Percentiles rank a stretch among this genome's conserved stretches.
phyloP scores from a whole-genome alignment of 2,797 vertebrate species.

The Australoheros facetus region DNA sequence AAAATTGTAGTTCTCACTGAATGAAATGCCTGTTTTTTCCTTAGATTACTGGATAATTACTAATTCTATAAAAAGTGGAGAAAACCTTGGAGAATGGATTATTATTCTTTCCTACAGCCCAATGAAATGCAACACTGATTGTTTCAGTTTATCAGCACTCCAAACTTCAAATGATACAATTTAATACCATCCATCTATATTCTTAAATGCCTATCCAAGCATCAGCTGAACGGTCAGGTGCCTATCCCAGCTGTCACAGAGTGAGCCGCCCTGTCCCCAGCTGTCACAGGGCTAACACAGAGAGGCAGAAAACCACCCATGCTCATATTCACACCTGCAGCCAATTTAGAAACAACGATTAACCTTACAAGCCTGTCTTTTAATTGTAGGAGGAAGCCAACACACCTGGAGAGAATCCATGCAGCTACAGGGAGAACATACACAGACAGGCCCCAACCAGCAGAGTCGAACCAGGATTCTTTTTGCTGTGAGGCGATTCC shows the following conservation, averaged over 20 bases:
- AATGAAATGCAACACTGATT: neutral
- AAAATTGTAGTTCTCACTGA: fast-evolving
- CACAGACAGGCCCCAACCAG: too few relatives aligned
- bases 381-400: neutral
- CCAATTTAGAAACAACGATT: neutral
- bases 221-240: too few relatives aligned
- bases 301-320: neutral
- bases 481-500: too few relatives aligned
- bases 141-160: neutral
- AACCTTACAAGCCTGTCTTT: neutral
- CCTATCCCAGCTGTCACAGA: too few relatives aligned
- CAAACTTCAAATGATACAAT: neutral
- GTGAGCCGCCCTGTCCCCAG: neutral
- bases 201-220: neutral
- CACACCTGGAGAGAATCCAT: neutral
- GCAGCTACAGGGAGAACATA: too few relatives aligned
- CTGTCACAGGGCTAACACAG: neutral
- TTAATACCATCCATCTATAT: neutral
- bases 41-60: neutral
- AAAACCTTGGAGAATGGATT: neutral
- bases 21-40: neutral
- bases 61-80: neutral
- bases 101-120: neutral
- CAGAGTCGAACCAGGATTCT: too few relatives aligned
- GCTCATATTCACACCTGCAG: neutral